Percentiles rank a stretch among this genome's conserved stretches.
These are phyloP conservation scores for Trematomus loennbergii DNA, from an alignment of 2,113 vertebrate species.

Conservation along the genomic window DNA sequence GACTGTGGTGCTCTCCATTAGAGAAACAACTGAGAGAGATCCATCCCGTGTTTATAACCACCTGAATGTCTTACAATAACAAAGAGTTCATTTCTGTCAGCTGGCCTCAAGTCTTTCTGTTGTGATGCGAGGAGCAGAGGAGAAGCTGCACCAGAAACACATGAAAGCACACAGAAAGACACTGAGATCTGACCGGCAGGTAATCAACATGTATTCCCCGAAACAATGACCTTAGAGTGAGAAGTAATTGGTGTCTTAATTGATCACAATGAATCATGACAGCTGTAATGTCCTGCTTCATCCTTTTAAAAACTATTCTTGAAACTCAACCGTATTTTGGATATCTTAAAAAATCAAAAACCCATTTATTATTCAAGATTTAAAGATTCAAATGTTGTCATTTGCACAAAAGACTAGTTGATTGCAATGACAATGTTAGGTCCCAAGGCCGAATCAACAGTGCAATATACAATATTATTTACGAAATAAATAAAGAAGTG, in stretches of 20 bases:
- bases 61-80: constrained; percentile 89
- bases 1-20: constrained; percentile 91
- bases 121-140: constrained; percentile 72
- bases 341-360: too few relatives aligned
- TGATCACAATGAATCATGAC: background rate
- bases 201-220: constrained; percentile 69
- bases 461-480: too few relatives aligned
- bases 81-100: constrained; percentile 86
- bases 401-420: too few relatives aligned
- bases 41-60: constrained; percentile 89
- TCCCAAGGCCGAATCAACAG: too few relatives aligned
- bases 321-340: too few relatives aligned
- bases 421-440: too few relatives aligned
- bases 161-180: constrained; percentile 56
- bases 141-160: constrained; percentile 55
- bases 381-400: too few relatives aligned
- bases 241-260: constrained; percentile 70
- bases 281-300: background rate
- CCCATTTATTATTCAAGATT: too few relatives aligned
- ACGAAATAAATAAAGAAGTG: too few relatives aligned
- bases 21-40: constrained; percentile 88
- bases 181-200: constrained; percentile 55
- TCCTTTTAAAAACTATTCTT: too few relatives aligned
- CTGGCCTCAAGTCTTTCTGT: constrained; percentile 70
- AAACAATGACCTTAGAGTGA: constrained; percentile 68